These are phyloP conservation scores for Muscicapa striata DNA, from an alignment of 2,797 vertebrate genomes.

Conservation along the genomic window DNA sequence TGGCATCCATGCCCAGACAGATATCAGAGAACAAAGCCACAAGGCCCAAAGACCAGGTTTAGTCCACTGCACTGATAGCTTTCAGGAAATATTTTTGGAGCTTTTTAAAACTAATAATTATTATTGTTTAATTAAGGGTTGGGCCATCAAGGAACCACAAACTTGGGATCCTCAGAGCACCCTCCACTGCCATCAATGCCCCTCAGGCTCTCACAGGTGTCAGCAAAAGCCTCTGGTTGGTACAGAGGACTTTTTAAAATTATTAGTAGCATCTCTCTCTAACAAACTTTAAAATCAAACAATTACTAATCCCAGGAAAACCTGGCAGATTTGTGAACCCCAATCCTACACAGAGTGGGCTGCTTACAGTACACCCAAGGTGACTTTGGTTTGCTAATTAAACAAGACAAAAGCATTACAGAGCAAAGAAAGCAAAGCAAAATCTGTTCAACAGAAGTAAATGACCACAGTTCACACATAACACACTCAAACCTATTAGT, in stretches of 20 bases:
- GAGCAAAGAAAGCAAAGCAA: neutral
- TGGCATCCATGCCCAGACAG: neutral
- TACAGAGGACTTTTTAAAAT: neutral
- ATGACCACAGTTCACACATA: neutral
- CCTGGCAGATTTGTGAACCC: neutral
- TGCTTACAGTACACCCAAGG: neutral
- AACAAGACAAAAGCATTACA: neutral
- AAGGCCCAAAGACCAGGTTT: neutral
- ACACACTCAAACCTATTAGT: neutral
- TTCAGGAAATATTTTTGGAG: neutral
- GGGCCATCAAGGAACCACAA: neutral
- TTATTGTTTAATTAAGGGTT: neutral
- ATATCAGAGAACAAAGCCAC: neutral
- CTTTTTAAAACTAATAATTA: too few relatives aligned
- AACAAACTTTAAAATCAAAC: neutral
- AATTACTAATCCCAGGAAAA: neutral
- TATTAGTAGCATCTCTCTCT: neutral
- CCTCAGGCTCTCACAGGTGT: neutral
- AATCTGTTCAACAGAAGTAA: neutral
- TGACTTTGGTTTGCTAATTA: neutral
- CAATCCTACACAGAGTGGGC: neutral
- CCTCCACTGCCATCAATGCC: neutral
- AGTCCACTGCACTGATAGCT: neutral
- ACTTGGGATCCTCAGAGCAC: neutral
- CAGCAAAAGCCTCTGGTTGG: neutral